A percentile compares a stretch with the other conserved stretches of the same genome.
Evolutionary conservation across 1,140 invertebrate species (phyloP).

Genomic region (Thalassaphorura encarpata): DNA sequence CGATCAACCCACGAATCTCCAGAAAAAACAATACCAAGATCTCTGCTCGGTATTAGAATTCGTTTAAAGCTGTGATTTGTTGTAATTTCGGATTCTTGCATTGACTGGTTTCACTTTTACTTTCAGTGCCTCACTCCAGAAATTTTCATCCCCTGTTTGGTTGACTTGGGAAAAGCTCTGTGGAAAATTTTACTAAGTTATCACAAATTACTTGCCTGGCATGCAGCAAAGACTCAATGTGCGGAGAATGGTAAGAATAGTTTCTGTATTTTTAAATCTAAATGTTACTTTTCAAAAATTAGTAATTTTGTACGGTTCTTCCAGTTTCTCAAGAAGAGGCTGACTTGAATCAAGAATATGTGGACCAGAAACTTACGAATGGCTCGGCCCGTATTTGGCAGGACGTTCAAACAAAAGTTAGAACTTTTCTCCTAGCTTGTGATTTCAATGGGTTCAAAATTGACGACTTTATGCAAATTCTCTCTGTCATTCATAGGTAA

Average conservation of each 20-base stretch:
- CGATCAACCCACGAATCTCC: constrained; percentile 40
- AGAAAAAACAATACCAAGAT: constrained; percentile 65
- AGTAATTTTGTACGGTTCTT: constrained; percentile 3
- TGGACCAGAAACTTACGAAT: constrained; percentile 77
- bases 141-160: constrained; percentile 67
- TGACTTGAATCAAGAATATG: constrained; percentile 48
- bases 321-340: constrained; percentile 4
- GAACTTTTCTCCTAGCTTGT: constrained; percentile 59
- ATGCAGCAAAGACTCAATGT: constrained; percentile 39
- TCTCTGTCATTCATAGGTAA: constrained; percentile 72
- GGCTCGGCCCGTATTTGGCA: constrained; percentile 81
- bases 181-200: constrained; percentile 75
- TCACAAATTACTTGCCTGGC: constrained; percentile 68
- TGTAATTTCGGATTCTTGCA: background rate
- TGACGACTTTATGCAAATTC: constrained; percentile 85
- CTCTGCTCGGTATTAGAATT: constrained; percentile 63
- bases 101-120: background rate
- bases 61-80: too few species aligned
- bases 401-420: constrained; percentile 86
- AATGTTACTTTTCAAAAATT: background rate
- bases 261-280: too few species aligned
- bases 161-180: constrained; percentile 68
- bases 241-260: constrained; percentile 1
- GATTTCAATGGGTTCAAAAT: constrained; percentile 78
- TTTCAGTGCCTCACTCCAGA: constrained; percentile 56